phyloP scores from a whole-genome alignment of 2,797 vertebrate species.

The Chlorospingus flavigularis region DNA sequence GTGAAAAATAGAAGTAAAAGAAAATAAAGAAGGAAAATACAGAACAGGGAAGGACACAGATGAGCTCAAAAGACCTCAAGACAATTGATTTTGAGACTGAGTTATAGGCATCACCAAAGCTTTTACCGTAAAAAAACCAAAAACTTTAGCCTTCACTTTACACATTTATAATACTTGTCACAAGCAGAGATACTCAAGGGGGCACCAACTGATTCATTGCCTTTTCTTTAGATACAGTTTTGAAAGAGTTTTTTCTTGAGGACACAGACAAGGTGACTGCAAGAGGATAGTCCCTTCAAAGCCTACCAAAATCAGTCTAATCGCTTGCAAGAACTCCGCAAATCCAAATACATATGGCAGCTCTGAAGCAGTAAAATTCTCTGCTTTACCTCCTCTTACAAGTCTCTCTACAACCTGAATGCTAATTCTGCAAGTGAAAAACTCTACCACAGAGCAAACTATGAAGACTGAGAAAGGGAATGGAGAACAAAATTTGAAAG shows the following conservation, averaged over 20 bases:
- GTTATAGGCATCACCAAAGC: not conserved
- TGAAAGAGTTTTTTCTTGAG: not conserved
- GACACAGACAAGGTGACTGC: not conserved
- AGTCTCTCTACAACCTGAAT: not conserved
- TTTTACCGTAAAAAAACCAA: not conserved
- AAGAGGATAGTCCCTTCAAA: not conserved
- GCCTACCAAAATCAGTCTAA: not conserved
- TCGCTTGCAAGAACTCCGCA: not conserved
- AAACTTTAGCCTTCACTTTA: not conserved
- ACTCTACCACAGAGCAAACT: not conserved
- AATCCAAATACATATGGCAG: not conserved
- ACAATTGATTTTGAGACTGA: not conserved
- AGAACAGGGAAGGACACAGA: not conserved
- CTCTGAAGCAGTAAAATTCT: not conserved
- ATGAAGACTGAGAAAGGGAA: not conserved
- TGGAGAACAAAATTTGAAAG: not conserved
- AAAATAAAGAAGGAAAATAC: not conserved
- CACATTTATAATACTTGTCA: not conserved
- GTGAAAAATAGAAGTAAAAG: not conserved
- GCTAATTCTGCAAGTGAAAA: not conserved
- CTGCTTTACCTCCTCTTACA: not conserved
- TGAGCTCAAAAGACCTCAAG: not conserved
- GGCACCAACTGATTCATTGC: not conserved
- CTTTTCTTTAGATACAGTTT: not conserved
- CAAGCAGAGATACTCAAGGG: not conserved